These are phyloP conservation scores for Chamaetylas fuelleborni DNA, from an alignment of 2,113 vertebrate genomes.

Conservation along the genomic window DNA sequence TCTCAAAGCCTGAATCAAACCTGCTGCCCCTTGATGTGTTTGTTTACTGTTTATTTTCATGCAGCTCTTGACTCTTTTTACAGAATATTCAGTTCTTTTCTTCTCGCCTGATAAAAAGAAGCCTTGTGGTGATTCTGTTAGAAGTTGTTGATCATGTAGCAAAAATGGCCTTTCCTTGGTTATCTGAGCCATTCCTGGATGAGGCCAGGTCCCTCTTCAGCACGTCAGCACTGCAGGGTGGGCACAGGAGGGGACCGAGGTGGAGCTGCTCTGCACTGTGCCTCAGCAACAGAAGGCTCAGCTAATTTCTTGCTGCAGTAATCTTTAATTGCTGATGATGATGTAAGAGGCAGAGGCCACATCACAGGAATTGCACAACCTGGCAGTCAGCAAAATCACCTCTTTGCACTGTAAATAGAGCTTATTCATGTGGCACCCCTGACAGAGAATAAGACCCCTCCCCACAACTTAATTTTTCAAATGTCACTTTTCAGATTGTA, in stretches of 20 bases:
- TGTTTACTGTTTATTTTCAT: neutral
- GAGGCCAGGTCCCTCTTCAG: neutral
- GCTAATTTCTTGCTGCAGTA: slow-evolving; percentile 46
- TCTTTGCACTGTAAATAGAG: neutral
- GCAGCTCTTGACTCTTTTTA: neutral
- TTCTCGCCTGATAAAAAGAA: slow-evolving; percentile 17
- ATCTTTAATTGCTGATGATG: slow-evolving; percentile 47
- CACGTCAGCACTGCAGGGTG: neutral
- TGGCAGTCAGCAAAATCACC: neutral
- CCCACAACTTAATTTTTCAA: neutral
- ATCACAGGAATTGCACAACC: neutral
- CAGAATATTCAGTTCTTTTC: neutral
- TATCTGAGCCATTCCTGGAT: neutral
- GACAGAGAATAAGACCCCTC: neutral
- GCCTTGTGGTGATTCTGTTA: slow-evolving; percentile 19
- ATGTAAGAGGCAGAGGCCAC: slow-evolving; percentile 14
- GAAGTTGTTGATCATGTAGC: neutral
- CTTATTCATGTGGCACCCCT: neutral
- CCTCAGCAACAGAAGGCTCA: neutral
- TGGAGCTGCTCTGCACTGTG: neutral
- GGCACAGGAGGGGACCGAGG: neutral
- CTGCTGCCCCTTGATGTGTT: fast-evolving
- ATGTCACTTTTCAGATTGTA: slow-evolving; percentile 30
- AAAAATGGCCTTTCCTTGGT: neutral
- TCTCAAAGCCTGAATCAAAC: neutral